Percentiles rank a stretch among this genome's conserved stretches.
Conservation (phyloP, 2,113 vertebrate species). For the Brienomyrus brachyistius region DNA sequence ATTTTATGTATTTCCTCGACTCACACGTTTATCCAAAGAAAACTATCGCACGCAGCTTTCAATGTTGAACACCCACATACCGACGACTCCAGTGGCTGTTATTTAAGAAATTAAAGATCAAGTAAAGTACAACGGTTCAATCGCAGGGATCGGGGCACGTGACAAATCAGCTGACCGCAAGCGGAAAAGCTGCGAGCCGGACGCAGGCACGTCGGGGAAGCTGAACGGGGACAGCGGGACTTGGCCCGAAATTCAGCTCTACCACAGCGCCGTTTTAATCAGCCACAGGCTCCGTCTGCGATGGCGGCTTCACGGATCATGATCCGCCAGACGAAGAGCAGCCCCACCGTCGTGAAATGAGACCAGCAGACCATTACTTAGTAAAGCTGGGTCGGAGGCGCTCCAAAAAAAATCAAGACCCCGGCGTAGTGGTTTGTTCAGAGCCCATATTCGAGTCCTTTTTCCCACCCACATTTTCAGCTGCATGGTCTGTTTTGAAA, state of each 20-base stretch:
- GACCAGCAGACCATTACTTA: slow-evolving; percentile 1
- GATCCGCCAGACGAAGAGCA: background rate
- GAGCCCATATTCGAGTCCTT: background rate
- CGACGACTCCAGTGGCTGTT: background rate
- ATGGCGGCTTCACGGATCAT: background rate
- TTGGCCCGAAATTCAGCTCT: background rate
- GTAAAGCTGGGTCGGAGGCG: background rate
- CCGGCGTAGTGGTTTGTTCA: background rate
- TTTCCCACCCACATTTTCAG: background rate
- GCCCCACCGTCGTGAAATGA: background rate
- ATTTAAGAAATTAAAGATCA: background rate
- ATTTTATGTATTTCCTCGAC: background rate
- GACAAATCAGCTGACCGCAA: background rate
- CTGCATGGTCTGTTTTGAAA: background rate
- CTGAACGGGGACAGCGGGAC: background rate
- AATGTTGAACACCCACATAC: background rate
- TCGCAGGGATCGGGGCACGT: background rate
- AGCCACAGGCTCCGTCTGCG: background rate
- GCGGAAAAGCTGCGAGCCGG: background rate
- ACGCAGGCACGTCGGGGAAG: background rate
- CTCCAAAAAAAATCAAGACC: background rate
- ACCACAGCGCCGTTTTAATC: background rate
- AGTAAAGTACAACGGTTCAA: background rate
- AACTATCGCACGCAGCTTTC: background rate
- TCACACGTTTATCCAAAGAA: background rate